A percentile compares a stretch with the other conserved stretches of the same genome.
Conservation (phyloP, 2,113 vertebrate genomes). For the Penelope pileata region DNA sequence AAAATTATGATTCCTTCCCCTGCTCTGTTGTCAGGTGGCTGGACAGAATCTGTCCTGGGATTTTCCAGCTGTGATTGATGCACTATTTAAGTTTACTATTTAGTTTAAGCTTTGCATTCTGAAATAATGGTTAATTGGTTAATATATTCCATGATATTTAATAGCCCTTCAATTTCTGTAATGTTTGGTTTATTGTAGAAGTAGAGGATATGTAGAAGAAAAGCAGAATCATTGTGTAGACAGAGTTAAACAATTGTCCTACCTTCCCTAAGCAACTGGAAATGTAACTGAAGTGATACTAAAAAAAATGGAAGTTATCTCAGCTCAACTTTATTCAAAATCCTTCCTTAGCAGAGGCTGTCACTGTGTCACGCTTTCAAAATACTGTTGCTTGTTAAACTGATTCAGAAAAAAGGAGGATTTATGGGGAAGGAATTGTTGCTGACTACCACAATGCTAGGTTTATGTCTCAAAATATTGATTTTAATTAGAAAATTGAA, state of each 20-base stretch:
- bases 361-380: neutral
- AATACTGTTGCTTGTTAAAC: neutral
- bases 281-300: neutral
- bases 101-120: neutral
- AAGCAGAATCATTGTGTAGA: neutral
- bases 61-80: neutral
- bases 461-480: slow-evolving; percentile 70
- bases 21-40: neutral
- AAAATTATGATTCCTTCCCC: neutral
- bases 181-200: neutral
- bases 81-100: neutral
- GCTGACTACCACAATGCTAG: slow-evolving; percentile 47
- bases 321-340: neutral
- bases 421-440: slow-evolving; percentile 41
- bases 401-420: neutral
- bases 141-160: slow-evolving; percentile 3
- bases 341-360: neutral
- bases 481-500: slow-evolving; percentile 73
- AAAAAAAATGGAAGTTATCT: neutral
- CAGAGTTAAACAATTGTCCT: neutral
- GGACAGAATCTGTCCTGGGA: neutral
- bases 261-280: neutral
- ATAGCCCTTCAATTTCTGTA: neutral
- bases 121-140: neutral
- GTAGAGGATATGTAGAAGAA: neutral